A percentile compares a stretch with the other conserved stretches of the same genome.
Evolutionary conservation across 2,888 invertebrate genomes (phyloP).

Genomic region (Lysandra coridon): DNA sequence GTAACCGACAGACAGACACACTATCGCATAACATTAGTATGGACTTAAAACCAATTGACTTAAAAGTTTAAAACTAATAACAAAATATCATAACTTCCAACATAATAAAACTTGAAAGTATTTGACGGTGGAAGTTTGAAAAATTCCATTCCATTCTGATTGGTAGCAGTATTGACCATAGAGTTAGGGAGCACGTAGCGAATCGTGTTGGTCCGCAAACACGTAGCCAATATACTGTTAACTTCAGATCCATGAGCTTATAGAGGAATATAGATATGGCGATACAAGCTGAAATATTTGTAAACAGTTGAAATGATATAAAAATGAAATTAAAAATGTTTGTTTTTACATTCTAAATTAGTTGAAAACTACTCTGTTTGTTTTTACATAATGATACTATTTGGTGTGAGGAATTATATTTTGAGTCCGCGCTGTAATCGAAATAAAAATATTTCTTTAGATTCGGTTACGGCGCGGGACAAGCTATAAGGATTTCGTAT

Average conservation of each 20-base stretch:
- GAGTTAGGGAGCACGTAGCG: conserved; percentile 59
- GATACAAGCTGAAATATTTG: background rate
- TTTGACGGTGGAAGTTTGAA: conserved; percentile 9
- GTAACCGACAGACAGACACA: no score
- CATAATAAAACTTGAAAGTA: background rate
- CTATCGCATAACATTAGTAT: no score
- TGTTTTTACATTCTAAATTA: no score
- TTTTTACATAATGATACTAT: no score
- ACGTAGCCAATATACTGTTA: conserved; percentile 68
- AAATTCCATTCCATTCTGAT: conserved; percentile 17
- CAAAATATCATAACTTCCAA: background rate
- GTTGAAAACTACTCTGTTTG: no score
- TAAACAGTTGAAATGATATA: background rate
- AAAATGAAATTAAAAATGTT: no score
- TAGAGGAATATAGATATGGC: background rate
- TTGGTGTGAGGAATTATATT: no score
- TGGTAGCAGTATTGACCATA: conserved; percentile 5
- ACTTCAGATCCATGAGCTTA: conserved; percentile 48
- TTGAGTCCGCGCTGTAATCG: no score
- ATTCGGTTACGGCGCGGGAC: no score
- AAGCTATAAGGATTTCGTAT: no score
- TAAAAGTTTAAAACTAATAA: background rate
- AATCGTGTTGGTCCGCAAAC: conserved; percentile 70
- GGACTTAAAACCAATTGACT: background rate
- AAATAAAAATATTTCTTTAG: no score